phyloP scores from a whole-genome alignment of 1,140 invertebrate genomes.

The Myzus persicae region DNA sequence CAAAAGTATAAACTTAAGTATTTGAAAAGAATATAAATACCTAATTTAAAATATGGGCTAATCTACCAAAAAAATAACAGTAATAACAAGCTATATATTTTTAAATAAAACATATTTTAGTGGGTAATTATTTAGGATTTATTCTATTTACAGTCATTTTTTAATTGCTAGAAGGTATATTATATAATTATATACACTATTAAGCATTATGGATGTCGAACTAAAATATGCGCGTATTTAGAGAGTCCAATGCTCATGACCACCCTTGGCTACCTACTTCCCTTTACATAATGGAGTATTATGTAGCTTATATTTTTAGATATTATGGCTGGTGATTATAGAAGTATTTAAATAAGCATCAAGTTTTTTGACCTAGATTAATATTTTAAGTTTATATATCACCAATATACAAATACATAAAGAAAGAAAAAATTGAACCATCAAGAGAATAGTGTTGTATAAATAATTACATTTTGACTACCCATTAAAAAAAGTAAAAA shows the following conservation, averaged over 20 bases:
- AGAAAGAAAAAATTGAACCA: no score
- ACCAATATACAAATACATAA: not conserved
- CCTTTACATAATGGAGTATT: not conserved
- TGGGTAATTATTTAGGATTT: no score
- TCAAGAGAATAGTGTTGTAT: no score
- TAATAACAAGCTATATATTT: no score
- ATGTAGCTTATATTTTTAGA: not conserved
- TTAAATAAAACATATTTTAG: no score
- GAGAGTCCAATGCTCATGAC: not conserved
- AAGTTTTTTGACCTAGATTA: not conserved
- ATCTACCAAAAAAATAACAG: not conserved
- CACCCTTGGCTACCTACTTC: not conserved
- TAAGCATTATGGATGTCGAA: not conserved
- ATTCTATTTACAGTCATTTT: not conserved
- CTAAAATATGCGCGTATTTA: not conserved
- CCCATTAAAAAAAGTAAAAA: no score
- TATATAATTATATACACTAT: not conserved
- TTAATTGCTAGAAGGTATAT: not conserved
- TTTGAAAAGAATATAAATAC: no score
- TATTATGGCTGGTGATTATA: not conserved
- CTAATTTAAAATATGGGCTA: no score
- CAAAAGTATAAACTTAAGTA: not conserved
- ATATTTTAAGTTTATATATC: not conserved
- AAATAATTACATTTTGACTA: no score
- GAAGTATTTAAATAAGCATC: not conserved